A percentile compares a stretch with the other conserved stretches of the same genome.
These are phyloP conservation scores for Subacronicta megacephala DNA, from an alignment of 2,888 invertebrate genomes.

Conservation along the genomic window DNA sequence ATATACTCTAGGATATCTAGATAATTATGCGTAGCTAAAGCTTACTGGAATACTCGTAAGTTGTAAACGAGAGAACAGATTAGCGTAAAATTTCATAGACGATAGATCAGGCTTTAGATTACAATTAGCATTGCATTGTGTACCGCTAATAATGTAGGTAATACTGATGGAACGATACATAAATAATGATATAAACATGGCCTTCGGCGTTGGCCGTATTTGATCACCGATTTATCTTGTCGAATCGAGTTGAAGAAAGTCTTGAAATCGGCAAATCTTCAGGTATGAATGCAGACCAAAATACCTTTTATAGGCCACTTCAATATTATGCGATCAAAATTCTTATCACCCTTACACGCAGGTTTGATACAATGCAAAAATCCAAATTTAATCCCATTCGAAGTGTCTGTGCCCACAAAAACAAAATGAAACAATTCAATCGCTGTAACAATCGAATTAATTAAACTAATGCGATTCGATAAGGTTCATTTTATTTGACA, in stretches of 20 bases:
- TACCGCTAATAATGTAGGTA: slow-evolving; percentile 31
- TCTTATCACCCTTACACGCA: too few species aligned
- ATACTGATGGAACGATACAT: slow-evolving; percentile 43
- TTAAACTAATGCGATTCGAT: slow-evolving; percentile 6
- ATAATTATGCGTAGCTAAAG: slow-evolving; percentile 47
- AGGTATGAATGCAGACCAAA: too few species aligned
- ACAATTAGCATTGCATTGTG: slow-evolving; percentile 49
- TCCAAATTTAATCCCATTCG: slow-evolving; percentile 13
- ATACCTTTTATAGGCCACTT: too few species aligned
- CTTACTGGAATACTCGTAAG: slow-evolving; percentile 29
- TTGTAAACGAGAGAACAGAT: slow-evolving; percentile 47
- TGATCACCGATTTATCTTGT: not conserved
- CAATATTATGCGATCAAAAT: not conserved
- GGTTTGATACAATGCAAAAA: too few species aligned
- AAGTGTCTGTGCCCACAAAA: too few species aligned
- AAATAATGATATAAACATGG: slow-evolving; percentile 21
- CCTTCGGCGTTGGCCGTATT: not conserved
- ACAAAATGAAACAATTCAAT: too few species aligned
- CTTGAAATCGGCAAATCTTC: not conserved
- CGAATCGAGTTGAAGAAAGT: not conserved
- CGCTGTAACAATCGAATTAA: slow-evolving; percentile 14
- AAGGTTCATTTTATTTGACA: slow-evolving; percentile 1
- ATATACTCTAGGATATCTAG: slow-evolving; percentile 29
- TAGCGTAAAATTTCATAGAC: slow-evolving; percentile 54
- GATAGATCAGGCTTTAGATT: slow-evolving; percentile 48